Percentiles rank a stretch among this genome's conserved stretches.
phyloP scores from a whole-genome alignment of 1,140 invertebrate species.

The Globodera rostochiensis region DNA sequence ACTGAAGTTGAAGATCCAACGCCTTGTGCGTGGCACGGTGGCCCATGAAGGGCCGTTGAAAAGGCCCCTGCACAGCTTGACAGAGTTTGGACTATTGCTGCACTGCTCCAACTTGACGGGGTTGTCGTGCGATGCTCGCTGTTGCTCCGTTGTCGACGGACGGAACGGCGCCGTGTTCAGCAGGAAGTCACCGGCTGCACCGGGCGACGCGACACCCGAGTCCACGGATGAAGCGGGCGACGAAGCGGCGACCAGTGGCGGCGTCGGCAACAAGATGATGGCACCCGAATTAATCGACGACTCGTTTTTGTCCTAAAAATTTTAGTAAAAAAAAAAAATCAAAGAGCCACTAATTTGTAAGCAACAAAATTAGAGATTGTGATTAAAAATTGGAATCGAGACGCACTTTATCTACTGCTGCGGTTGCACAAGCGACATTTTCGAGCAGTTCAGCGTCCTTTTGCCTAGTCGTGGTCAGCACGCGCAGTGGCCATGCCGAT shows the following conservation, averaged over 20 bases:
- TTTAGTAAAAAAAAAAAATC: no score
- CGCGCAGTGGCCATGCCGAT: slow-evolving; percentile 4
- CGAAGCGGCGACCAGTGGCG: slow-evolving; percentile 17
- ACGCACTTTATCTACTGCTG: no score
- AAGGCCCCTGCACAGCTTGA: not conserved
- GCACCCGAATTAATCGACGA: not conserved
- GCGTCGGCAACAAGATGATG: not conserved
- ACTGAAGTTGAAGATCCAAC: slow-evolving; percentile 18
- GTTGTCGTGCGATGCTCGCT: no score
- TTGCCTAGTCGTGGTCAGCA: not conserved
- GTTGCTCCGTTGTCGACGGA: not conserved
- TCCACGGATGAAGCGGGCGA: slow-evolving; percentile 28
- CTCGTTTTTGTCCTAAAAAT: no score
- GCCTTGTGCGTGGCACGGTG: slow-evolving; percentile 19
- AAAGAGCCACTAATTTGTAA: no score
- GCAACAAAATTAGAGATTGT: no score
- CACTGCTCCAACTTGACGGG: not conserved
- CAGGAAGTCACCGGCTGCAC: slow-evolving; percentile 14
- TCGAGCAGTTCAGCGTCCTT: not conserved
- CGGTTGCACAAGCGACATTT: no score
- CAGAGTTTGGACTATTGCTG: not conserved
- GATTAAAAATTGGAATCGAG: no score
- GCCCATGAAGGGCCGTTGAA: not conserved
- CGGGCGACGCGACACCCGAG: slow-evolving; percentile 33
- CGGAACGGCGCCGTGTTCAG: not conserved